Percentiles rank a stretch among this genome's conserved stretches.
Evolutionary conservation across 2,797 vertebrate genomes (phyloP).

Genomic region (Thaleichthys pacificus): DNA sequence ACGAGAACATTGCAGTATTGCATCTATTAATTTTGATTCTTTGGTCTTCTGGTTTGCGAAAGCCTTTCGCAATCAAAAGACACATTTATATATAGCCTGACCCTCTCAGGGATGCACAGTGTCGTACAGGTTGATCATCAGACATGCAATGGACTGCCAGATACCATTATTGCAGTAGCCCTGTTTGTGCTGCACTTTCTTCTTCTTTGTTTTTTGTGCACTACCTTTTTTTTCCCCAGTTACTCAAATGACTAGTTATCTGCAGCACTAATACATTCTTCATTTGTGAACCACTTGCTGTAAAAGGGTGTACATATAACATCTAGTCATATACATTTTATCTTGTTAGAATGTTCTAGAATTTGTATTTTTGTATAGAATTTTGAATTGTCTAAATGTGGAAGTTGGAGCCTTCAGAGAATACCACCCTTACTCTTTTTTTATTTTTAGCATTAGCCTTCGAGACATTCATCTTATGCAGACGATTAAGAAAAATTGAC

Average conservation of each 20-base stretch:
- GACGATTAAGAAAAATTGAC: constrained; percentile 39
- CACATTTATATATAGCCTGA: constrained; percentile 53
- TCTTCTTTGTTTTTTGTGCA: neutral
- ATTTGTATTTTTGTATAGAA: constrained; percentile 84
- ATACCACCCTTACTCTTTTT: constrained; percentile 32
- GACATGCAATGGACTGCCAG: constrained; percentile 28
- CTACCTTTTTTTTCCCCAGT: constrained; percentile 41
- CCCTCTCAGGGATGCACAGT: constrained; percentile 78
- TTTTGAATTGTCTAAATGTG: constrained; percentile 65
- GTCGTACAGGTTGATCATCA: constrained; percentile 47
- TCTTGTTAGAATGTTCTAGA: constrained; percentile 74
- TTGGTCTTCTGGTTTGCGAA: constrained; percentile 47
- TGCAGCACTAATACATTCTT: constrained; percentile 61
- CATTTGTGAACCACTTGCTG: constrained; percentile 74
- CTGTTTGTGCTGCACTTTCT: constrained; percentile 29
- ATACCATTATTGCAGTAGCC: constrained; percentile 59
- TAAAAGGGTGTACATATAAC: constrained; percentile 75
- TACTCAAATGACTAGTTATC: constrained; percentile 51
- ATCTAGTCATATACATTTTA: constrained; percentile 69
- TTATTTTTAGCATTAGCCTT: constrained; percentile 40
- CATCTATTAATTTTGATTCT: constrained; percentile 21
- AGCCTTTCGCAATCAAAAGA: constrained; percentile 40
- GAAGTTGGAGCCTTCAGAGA: constrained; percentile 55
- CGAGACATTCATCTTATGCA: constrained; percentile 50
- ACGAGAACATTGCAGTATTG: constrained; percentile 19